These are phyloP conservation scores for Allacma fusca DNA, from an alignment of 2,888 invertebrate species.

Conservation along the genomic window DNA sequence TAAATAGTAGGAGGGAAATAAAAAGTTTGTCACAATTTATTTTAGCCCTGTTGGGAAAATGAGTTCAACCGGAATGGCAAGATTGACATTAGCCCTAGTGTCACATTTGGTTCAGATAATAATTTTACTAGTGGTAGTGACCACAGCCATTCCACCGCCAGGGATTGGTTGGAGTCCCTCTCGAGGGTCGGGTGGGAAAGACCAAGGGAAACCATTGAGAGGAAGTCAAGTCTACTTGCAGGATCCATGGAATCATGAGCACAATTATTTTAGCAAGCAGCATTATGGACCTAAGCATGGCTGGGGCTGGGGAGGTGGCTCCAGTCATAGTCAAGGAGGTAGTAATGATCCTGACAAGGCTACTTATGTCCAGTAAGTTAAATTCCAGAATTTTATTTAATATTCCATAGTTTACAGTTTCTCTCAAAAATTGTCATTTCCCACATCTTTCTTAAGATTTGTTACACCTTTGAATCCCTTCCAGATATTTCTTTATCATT, in stretches of 20 bases:
- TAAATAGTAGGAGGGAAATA: no score
- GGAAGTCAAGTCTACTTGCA: slow-evolving; percentile 43
- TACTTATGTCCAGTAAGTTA: slow-evolving; percentile 39
- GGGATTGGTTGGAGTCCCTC: no score
- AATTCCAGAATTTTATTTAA: no score
- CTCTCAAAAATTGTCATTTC: no score
- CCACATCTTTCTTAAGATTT: no score
- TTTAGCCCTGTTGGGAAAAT: not conserved
- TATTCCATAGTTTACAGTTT: no score
- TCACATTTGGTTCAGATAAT: not conserved
- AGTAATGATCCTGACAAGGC: slow-evolving; percentile 18
- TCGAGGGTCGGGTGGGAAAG: no score
- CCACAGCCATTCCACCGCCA: not conserved
- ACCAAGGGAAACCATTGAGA: slow-evolving; percentile 27
- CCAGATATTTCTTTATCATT: no score
- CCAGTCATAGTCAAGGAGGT: no score
- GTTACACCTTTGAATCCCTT: no score
- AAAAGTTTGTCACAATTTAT: no score
- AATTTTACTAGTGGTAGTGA: not conserved
- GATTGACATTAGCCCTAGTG: not conserved
- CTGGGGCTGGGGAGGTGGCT: slow-evolving; percentile 19
- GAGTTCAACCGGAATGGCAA: slow-evolving; percentile 2
- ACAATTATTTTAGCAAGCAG: slow-evolving; percentile 23
- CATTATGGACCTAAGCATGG: slow-evolving; percentile 39
- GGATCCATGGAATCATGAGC: slow-evolving; percentile 44